Base-by-base conservation (phyloP, 2,113 vertebrate species). In the Ibidorhyncha struthersii region DNA sequence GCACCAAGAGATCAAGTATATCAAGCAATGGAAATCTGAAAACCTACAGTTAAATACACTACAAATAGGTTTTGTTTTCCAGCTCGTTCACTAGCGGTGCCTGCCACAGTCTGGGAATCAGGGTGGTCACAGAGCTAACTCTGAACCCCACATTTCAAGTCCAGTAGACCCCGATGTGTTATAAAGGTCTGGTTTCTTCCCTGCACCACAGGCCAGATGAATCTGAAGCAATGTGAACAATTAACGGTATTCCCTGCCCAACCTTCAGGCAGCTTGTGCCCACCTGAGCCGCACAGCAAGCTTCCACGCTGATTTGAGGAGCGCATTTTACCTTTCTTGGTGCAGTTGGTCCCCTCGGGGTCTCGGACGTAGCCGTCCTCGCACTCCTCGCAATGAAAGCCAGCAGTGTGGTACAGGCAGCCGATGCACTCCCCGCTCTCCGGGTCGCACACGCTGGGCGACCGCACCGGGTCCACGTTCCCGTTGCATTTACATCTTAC, bases 321-420 rank as follows among this genome's bases (percentile, higher is more conserved):
- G 69, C 49, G 18, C 1, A 18, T 17, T 85, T 98, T 98, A 99
- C 99, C 98, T 98, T 86, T 97, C 81, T 90, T 98, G 93, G 98
- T 99, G 98, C 99, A 99, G 98, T 98, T 99, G 63, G 97, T 98
- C 23, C 98, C 97, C 41, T 86, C 91, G 3, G 97, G 96, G 13
- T 98, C 98, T 62, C 97, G 98, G 6, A 30, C 23, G 70, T 98
- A 99, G 52, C 99, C 99, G 0, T 98, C 97, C 38, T 98, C 96
- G 14, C 99, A 99, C 32, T 95, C 94, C 89, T 99, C 98, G 34
- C 99, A 99, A 81, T 94, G 97, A 41, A 97, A 85, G 8, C 99
- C 99, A 0, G 98, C 78, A 1, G 99, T 99, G 98, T 98, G 98
- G 96, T 99, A 98, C 56, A 98, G 97, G 70, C 99, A 99, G 80